A percentile compares a stretch with the other conserved stretches of the same genome.
phyloP scores from a whole-genome alignment of 1,140 invertebrate species.

The Solenopsis fugax region DNA sequence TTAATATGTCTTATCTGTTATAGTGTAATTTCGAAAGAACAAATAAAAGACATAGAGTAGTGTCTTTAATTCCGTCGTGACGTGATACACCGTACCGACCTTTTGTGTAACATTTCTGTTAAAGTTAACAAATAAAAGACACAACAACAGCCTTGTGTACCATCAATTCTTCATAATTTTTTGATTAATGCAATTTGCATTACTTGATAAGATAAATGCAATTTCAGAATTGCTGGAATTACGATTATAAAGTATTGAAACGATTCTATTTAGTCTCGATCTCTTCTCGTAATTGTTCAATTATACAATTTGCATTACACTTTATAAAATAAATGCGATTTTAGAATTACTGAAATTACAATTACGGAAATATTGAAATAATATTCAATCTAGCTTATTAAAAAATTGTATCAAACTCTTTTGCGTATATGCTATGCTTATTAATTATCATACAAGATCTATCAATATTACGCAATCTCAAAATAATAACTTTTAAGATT shows the following conservation, averaged over 20 bases:
- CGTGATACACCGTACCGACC: neutral
- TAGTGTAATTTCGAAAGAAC: slow-evolving; percentile 42
- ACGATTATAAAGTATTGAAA: neutral
- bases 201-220: neutral
- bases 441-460: no score
- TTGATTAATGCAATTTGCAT: neutral
- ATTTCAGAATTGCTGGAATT: neutral
- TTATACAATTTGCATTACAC: neutral
- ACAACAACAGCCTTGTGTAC: neutral
- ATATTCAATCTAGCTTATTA: neutral
- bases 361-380: neutral
- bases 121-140: slow-evolving; percentile 11
- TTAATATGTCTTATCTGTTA: slow-evolving; percentile 17
- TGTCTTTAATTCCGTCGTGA: slow-evolving; percentile 7
- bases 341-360: no score
- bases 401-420: neutral
- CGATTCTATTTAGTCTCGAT: no score
- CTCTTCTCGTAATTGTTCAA: neutral
- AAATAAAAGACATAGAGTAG: slow-evolving; percentile 43
- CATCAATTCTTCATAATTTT: neutral
- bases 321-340: neutral
- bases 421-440: no score
- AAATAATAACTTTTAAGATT: slow-evolving; percentile 3
- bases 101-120: slow-evolving; percentile 3
- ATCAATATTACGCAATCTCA: neutral